These are phyloP conservation scores for Labroides dimidiatus DNA, from an alignment of 2,797 vertebrate genomes.

Conservation along the genomic window DNA sequence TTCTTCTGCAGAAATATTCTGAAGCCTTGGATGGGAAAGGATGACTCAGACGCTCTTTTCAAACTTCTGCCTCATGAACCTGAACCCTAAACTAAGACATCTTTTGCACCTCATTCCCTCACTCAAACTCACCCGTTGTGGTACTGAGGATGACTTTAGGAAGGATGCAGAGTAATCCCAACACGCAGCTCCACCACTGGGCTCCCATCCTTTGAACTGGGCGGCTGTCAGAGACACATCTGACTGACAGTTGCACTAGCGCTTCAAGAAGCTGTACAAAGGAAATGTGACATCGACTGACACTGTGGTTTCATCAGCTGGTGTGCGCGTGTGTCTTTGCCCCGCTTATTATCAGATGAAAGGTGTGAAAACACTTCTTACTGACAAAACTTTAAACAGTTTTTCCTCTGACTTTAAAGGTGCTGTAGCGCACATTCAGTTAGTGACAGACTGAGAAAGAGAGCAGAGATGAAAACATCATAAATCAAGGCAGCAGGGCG, in stretches of 20 bases:
- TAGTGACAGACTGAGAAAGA: too few species aligned
- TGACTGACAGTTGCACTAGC: neutral
- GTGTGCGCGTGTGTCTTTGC: neutral
- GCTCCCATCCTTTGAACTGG: constrained; percentile 53
- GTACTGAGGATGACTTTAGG: constrained; percentile 6
- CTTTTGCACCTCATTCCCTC: neutral
- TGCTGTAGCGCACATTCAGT: too few species aligned
- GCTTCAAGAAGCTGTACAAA: neutral
- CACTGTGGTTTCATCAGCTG: neutral
- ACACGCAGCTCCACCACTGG: constrained; percentile 57
- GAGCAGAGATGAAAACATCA: too few species aligned
- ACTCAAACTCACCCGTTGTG: constrained; percentile 55
- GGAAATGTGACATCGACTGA: constrained; percentile 29
- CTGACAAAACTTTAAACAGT: neutral
- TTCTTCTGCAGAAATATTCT: constrained; percentile 12
- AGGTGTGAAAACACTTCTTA: neutral
- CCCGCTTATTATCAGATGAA: neutral
- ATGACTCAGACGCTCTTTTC: constrained; percentile 5
- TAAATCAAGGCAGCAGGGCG: too few species aligned
- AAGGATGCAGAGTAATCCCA: constrained; percentile 62
- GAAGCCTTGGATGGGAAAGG: constrained; percentile 32
- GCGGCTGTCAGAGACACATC: neutral
- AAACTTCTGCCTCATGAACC: neutral
- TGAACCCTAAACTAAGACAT: neutral
- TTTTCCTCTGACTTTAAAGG: too few species aligned